Percentiles rank a stretch among this genome's conserved stretches.
Conservation (phyloP, 2,888 invertebrate genomes). For the Sturmia bella region DNA sequence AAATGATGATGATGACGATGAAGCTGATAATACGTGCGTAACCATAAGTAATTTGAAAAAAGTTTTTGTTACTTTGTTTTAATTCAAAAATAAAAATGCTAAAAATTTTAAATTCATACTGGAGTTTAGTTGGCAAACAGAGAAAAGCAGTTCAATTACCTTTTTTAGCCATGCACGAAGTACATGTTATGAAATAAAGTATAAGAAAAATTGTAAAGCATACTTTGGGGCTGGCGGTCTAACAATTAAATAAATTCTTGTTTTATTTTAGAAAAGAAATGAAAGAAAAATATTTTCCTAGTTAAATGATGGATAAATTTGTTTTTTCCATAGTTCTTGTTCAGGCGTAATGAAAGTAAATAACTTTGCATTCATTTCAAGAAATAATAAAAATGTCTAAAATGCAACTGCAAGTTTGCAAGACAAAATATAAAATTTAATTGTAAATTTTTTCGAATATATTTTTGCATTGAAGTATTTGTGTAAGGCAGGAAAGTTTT, state of each 20-base stretch:
- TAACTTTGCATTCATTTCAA: too few relatives aligned
- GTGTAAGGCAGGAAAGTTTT: too few relatives aligned
- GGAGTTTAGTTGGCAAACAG: slow-evolving; percentile 39
- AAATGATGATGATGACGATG: slow-evolving; percentile 10
- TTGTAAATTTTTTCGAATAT: too few relatives aligned
- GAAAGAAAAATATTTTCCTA: slow-evolving; percentile 43
- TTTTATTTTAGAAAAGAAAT: neutral
- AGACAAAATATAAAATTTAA: too few relatives aligned
- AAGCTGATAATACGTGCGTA: slow-evolving; percentile 74
- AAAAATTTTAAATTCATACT: slow-evolving; percentile 41
- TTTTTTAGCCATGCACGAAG: slow-evolving; percentile 36
- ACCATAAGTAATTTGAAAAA: slow-evolving; percentile 79
- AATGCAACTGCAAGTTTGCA: too few relatives aligned
- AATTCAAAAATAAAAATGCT: slow-evolving; percentile 72
- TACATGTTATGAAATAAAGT: neutral
- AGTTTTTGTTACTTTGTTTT: slow-evolving; percentile 65
- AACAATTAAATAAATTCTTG: slow-evolving; percentile 2
- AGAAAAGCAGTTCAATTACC: slow-evolving; percentile 58
- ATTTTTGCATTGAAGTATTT: too few relatives aligned
- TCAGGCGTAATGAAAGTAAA: too few relatives aligned
- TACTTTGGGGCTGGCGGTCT: slow-evolving; percentile 11
- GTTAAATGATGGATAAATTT: slow-evolving; percentile 60
- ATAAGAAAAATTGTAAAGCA: slow-evolving; percentile 4
- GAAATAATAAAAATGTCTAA: too few relatives aligned
- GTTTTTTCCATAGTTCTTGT: slow-evolving; percentile 2